Evolutionary conservation across 1,140 invertebrate genomes (phyloP).

Genomic region (Dinothrombium tinctorium): DNA sequence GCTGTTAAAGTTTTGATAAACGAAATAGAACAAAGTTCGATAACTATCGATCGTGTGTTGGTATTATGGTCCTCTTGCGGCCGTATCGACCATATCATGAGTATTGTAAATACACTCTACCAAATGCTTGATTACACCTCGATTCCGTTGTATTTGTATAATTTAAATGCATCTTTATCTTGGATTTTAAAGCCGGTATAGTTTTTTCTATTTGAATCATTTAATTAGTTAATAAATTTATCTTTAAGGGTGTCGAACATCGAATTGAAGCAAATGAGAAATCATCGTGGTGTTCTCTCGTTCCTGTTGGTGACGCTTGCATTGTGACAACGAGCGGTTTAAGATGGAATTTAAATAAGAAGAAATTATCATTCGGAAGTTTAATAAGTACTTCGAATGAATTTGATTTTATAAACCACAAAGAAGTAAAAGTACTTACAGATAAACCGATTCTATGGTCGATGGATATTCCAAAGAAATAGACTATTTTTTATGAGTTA

Average conservation of each 20-base stretch:
- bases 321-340: not conserved
- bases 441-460: not conserved
- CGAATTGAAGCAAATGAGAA: not conserved
- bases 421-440: not conserved
- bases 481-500: too few species aligned
- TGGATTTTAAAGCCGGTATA: not conserved
- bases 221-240: not conserved
- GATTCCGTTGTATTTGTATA: not conserved
- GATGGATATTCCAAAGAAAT: too few species aligned
- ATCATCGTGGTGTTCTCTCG: not conserved
- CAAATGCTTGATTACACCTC: not conserved
- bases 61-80: not conserved
- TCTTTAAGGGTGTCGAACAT: not conserved
- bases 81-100: not conserved
- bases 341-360: not conserved
- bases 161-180: not conserved
- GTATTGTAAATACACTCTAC: not conserved
- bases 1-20: slow-evolving; percentile 8
- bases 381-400: slow-evolving; percentile 3
- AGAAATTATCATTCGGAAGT: not conserved
- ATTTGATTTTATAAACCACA: not conserved
- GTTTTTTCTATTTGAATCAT: not conserved
- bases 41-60: not conserved
- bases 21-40: not conserved
- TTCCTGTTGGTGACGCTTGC: not conserved